phyloP scores from a whole-genome alignment of 2,888 invertebrate genomes.

The Galeopsomyia nigrocyanea region DNA sequence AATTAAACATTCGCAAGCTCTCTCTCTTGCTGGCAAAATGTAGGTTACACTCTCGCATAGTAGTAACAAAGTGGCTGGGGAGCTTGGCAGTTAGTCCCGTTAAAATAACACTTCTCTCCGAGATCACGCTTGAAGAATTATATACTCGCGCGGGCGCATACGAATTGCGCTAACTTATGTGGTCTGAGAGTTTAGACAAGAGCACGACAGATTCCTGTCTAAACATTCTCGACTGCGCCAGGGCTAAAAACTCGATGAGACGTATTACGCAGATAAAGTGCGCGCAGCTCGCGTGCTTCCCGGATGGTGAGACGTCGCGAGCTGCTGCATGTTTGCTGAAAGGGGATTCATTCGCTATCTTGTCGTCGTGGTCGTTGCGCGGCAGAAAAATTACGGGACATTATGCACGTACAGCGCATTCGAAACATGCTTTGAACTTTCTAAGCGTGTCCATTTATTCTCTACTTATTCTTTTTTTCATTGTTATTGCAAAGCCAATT shows the following conservation, averaged over 20 bases:
- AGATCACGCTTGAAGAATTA: constrained; percentile 33
- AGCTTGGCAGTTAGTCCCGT: constrained; percentile 39
- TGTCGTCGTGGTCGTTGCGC: background rate
- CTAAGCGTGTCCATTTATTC: too few species aligned
- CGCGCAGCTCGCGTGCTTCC: background rate
- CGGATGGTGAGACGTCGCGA: constrained; percentile 21
- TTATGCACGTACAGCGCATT: too few species aligned
- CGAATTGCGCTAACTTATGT: too few species aligned
- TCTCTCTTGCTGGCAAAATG: background rate
- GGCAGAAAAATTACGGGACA: constrained; percentile 8
- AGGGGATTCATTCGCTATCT: constrained; percentile 9
- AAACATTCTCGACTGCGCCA: constrained; percentile 36
- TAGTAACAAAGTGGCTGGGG: background rate
- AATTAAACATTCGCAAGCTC: background rate
- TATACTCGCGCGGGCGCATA: background rate
- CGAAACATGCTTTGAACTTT: too few species aligned
- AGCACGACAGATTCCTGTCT: constrained; percentile 43
- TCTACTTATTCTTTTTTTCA: too few species aligned
- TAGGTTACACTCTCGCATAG: background rate
- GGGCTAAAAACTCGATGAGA: constrained; percentile 23
- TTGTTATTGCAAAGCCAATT: too few species aligned
- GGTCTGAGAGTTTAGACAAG: constrained; percentile 38
- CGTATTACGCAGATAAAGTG: constrained; percentile 2
- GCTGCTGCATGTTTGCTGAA: constrained; percentile 29
- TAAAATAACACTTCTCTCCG: constrained; percentile 36